phyloP scores from a whole-genome alignment of 53 echinoderm and acorn worm species.

The Apostichopus leukothele region DNA sequence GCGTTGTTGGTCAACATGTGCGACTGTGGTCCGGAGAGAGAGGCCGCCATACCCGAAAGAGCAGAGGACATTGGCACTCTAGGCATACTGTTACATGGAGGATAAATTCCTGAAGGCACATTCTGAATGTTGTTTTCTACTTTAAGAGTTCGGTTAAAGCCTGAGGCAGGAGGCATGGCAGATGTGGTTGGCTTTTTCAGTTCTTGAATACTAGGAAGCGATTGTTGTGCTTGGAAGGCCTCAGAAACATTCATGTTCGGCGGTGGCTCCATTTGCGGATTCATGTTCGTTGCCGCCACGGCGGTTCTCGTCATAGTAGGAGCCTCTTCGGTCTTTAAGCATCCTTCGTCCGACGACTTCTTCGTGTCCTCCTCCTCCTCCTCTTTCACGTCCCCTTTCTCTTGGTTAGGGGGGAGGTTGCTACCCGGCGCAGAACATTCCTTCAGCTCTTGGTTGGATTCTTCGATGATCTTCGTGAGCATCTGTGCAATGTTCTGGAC shows the following conservation, averaged over 20 bases:
- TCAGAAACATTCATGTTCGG: slow-evolving; percentile 40
- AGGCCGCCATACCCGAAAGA: slow-evolving; percentile 10
- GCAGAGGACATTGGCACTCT: slow-evolving; percentile 8
- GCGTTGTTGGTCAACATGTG: background rate
- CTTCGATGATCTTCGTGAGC: slow-evolving; percentile 29
- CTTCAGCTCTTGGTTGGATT: slow-evolving; percentile 23
- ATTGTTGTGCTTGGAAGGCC: slow-evolving; percentile 24
- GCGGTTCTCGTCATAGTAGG: background rate
- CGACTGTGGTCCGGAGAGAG: background rate
- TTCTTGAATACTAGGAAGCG: slow-evolving; percentile 44
- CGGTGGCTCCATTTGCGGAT: slow-evolving; percentile 12
- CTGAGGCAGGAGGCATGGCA: slow-evolving; percentile 4
- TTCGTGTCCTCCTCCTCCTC: background rate
- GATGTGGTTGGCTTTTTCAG: slow-evolving; percentile 25
- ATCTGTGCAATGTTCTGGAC: slow-evolving; percentile 30
- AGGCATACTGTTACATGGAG: slow-evolving; percentile 36
- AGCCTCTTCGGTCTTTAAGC: slow-evolving; percentile 12
- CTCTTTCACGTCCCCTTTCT: slow-evolving; percentile 23
- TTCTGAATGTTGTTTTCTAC: background rate
- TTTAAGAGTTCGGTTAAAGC: slow-evolving; percentile 1
- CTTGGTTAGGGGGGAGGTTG: background rate
- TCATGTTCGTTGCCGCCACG: background rate
- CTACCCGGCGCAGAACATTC: slow-evolving; percentile 27
- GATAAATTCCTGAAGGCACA: slow-evolving; percentile 38
- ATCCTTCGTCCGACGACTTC: background rate